phyloP scores from a whole-genome alignment of 2,113 vertebrate genomes.

The Cryptomyrus ogoouensis region DNA sequence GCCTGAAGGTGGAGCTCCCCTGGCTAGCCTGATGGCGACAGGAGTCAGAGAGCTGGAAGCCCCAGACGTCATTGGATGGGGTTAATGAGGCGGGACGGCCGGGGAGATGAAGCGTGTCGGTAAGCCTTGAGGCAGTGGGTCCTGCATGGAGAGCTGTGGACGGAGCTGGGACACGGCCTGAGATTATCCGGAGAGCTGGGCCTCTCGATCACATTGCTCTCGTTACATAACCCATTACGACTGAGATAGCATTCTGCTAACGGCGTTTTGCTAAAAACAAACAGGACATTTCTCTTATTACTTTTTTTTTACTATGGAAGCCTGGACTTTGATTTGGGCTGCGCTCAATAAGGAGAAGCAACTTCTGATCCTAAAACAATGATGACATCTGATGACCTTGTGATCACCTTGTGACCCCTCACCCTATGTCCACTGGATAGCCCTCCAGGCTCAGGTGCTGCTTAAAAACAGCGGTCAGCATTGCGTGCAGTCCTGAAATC shows the following conservation, averaged over 20 bases:
- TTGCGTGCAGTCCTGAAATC: background rate
- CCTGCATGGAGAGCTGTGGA: background rate
- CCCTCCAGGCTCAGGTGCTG: background rate
- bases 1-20: background rate
- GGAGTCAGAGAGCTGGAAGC: background rate
- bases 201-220: background rate
- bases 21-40: background rate
- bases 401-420: background rate
- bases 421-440: background rate
- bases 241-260: background rate
- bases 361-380: background rate
- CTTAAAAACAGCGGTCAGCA: background rate
- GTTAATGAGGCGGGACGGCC: background rate
- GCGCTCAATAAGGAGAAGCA: background rate
- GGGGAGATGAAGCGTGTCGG: background rate
- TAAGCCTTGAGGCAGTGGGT: background rate
- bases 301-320: background rate
- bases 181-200: background rate
- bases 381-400: background rate
- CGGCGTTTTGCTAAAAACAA: background rate
- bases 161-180: background rate
- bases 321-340: background rate
- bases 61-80: background rate
- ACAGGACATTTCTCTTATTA: background rate
- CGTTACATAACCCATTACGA: background rate